Conservation (phyloP, 2,113 vertebrate genomes). For the Sturnira hondurensis region DNA sequence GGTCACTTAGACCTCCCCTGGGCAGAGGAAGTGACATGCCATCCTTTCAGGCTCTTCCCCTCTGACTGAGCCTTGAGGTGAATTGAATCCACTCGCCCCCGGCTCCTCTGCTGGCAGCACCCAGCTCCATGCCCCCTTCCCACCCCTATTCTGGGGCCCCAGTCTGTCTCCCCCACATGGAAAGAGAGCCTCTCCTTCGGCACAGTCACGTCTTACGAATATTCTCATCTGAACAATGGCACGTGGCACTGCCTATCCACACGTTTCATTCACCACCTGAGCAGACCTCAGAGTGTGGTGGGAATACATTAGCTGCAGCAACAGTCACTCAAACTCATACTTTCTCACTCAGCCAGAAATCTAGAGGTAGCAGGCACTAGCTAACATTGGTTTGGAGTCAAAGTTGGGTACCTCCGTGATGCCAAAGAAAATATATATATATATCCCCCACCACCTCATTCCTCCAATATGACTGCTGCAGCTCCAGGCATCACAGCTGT, state of each 20-base stretch:
- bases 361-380: not conserved
- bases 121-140: not conserved
- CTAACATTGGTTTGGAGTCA: not conserved
- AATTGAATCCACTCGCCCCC: not conserved
- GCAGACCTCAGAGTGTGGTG: not conserved
- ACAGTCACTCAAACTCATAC: fast-evolving
- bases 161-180: not conserved
- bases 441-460: not conserved
- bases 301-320: not conserved
- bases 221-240: not conserved
- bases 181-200: not conserved
- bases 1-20: not conserved
- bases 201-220: not conserved
- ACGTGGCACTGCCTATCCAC: not conserved
- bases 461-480: not conserved
- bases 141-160: not conserved
- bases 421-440: too few relatives aligned
- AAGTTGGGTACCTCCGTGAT: not conserved
- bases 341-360: not conserved
- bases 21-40: fast-evolving
- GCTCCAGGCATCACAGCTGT: not conserved
- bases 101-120: not conserved
- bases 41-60: fast-evolving
- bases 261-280: fast-evolving
- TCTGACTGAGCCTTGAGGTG: not conserved